These are phyloP conservation scores for Corythornis cristatus DNA, from an alignment of 2,113 vertebrate genomes.

Conservation along the genomic window DNA sequence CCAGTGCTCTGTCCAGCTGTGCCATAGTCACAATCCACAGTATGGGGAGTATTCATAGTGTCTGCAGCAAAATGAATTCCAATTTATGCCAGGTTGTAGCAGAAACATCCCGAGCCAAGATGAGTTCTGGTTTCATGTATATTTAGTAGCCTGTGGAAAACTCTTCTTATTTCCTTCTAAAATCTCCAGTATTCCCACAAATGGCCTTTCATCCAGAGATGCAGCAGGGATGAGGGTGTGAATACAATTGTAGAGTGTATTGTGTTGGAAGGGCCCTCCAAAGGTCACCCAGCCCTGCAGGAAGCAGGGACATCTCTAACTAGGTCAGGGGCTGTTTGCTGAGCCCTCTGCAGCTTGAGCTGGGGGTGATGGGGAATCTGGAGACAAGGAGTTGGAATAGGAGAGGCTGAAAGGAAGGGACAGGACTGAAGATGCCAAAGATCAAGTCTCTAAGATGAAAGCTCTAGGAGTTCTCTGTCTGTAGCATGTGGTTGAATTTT, in stretches of 20 bases:
- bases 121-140: background rate
- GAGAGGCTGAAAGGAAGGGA: background rate
- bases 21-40: background rate
- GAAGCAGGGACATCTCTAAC: too few species aligned
- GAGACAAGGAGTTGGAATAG: background rate
- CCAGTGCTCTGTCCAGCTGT: background rate
- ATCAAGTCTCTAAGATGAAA: background rate
- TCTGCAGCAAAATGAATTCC: background rate
- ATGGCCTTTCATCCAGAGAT: background rate
- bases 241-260: too few species aligned
- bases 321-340: too few species aligned
- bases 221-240: background rate
- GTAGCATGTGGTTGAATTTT: background rate
- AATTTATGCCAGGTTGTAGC: accelerated
- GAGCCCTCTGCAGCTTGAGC: background rate
- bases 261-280: too few species aligned
- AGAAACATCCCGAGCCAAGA: accelerated
- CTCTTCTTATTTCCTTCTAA: background rate
- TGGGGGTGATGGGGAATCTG: background rate
- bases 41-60: background rate
- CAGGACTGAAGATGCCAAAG: background rate
- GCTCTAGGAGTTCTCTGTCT: background rate
- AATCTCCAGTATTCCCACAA: background rate
- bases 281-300: too few species aligned
- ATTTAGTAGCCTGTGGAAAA: background rate